phyloP scores from a whole-genome alignment of 1,140 invertebrate species.

The Fopius arisanus region DNA sequence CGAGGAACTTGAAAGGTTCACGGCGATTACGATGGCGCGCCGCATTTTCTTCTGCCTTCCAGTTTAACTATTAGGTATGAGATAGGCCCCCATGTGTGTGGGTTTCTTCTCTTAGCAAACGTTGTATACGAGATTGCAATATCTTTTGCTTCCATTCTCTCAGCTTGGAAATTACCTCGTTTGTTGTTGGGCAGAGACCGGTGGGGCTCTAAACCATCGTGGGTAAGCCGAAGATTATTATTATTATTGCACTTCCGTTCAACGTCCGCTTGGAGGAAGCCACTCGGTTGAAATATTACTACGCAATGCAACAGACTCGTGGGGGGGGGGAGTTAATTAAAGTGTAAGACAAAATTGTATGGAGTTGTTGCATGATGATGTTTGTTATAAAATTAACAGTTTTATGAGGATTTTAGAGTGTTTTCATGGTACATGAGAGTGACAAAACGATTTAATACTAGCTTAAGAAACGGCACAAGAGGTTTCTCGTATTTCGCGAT shows the following conservation, averaged over 20 bases:
- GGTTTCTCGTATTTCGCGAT: not conserved
- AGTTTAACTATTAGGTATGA: constrained; percentile 11
- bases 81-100: not conserved
- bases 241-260: constrained; percentile 34
- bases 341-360: constrained; percentile 2
- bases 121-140: not conserved
- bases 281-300: not conserved
- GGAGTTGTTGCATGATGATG: not conserved
- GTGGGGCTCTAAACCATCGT: not conserved
- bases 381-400: not conserved
- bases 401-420: not conserved
- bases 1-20: constrained; percentile 35
- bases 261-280: constrained; percentile 1
- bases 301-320: not conserved
- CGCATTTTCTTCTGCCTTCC: not conserved
- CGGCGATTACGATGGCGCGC: constrained; percentile 23
- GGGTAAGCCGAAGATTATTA: constrained; percentile 22
- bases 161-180: not conserved
- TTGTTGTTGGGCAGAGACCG: not conserved
- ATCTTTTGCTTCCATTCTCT: constrained; percentile 1
- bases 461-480: not conserved
- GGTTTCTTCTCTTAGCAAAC: constrained; percentile 2
- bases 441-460: not conserved
- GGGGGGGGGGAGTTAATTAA: not conserved
- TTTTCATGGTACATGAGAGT: constrained; percentile 6